These are phyloP conservation scores for Sympetrum striolatum DNA, from an alignment of 2,888 invertebrate species.

Conservation along the genomic window DNA sequence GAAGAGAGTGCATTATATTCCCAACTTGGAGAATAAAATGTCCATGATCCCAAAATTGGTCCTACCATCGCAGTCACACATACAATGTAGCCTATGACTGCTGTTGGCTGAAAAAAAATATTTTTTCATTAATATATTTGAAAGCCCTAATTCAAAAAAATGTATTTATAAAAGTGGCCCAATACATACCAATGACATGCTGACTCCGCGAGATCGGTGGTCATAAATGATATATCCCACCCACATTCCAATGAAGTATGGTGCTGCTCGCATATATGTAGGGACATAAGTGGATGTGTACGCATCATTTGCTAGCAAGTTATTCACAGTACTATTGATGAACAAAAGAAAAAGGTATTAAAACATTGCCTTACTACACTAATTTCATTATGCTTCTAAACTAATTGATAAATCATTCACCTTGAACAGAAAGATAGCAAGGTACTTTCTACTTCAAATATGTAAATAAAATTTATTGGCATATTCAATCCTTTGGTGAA, in stretches of 20 bases:
- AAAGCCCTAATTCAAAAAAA: no score
- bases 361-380: no score
- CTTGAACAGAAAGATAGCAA: no score
- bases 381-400: no score
- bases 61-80: neutral
- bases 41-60: neutral
- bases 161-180: neutral
- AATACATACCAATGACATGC: neutral
- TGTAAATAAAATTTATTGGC: no score
- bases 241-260: slow-evolving; percentile 19
- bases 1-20: neutral
- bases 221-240: slow-evolving; percentile 3
- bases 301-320: slow-evolving; percentile 25
- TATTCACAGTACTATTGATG: neutral
- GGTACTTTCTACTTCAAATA: no score
- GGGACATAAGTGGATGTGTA: neutral
- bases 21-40: slow-evolving; percentile 9
- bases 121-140: neutral
- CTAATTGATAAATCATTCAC: no score
- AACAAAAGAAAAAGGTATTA: no score
- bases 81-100: neutral
- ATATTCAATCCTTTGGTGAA: no score
- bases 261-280: slow-evolving; percentile 3
- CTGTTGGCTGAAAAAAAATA: neutral
- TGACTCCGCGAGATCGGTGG: neutral